Evolutionary conservation across 2,797 vertebrate genomes (phyloP).

Genomic region (Heteromormyrus szaboi): DNA sequence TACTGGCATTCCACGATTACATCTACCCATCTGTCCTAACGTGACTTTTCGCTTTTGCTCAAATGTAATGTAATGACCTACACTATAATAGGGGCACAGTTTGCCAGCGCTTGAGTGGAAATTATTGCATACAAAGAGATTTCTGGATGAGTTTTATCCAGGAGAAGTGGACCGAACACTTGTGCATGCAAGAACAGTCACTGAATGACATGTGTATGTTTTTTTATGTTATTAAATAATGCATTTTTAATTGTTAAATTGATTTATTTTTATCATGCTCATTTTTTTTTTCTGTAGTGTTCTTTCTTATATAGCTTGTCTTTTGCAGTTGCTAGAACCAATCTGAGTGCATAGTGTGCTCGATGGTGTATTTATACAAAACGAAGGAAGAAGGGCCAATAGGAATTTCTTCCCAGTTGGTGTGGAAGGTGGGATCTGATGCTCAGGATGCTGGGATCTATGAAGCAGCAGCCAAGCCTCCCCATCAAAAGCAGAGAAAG

Average conservation of each 20-base stretch:
- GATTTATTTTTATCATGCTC: neutral
- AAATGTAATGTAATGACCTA: neutral
- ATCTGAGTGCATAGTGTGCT: neutral
- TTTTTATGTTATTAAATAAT: neutral
- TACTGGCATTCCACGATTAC: neutral
- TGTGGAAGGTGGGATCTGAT: neutral
- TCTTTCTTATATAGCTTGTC: neutral
- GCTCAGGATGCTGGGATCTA: neutral
- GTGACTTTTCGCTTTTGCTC: neutral
- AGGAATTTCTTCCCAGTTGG: neutral
- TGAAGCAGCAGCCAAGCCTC: neutral
- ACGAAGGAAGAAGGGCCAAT: neutral
- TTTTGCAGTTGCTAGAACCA: neutral
- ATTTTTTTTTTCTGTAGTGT: neutral
- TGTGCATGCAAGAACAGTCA: neutral
- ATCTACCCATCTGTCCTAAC: neutral
- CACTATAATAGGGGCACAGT: neutral
- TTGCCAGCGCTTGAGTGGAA: neutral
- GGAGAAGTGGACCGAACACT: neutral
- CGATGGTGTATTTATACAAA: neutral
- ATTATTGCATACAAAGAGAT: neutral
- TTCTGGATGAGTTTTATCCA: neutral
- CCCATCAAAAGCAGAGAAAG: neutral
- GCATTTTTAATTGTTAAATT: neutral
- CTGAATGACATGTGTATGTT: neutral